Evolutionary conservation across 2,797 vertebrate species (phyloP).

Genomic region (Poecilia picta): DNA sequence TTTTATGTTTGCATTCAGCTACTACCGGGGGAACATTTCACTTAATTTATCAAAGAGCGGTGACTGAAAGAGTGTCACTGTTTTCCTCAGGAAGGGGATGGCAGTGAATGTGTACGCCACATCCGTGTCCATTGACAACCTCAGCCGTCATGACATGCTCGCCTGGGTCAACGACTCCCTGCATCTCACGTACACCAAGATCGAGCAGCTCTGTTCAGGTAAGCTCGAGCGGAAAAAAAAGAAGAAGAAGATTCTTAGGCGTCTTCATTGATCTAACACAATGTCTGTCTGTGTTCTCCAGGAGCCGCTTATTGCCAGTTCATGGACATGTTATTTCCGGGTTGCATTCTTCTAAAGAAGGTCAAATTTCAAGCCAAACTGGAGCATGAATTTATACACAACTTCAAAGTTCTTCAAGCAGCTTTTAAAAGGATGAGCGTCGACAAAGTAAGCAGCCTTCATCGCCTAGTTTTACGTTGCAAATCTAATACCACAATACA

Average conservation of each 20-base stretch:
- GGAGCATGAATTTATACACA: constrained; percentile 98
- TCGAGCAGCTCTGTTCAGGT: constrained; percentile 98
- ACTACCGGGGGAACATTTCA: neutral
- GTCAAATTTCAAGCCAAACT: constrained; percentile 98
- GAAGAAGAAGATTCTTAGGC: too few species aligned
- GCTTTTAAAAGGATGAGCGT: constrained; percentile 98
- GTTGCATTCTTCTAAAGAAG: constrained; percentile 95
- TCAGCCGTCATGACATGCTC: constrained; percentile 98
- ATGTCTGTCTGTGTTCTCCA: constrained; percentile 59
- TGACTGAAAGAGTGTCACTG: neutral
- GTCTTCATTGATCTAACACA: neutral
- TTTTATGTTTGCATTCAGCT: neutral
- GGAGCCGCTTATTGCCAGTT: constrained; percentile 98
- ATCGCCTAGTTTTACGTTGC: too few species aligned
- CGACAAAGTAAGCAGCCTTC: constrained; percentile 88
- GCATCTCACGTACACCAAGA: constrained; percentile 96
- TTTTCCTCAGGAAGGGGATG: constrained; percentile 83
- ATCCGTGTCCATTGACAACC: constrained; percentile 96
- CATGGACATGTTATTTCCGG: constrained; percentile 99
- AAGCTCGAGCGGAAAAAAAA: constrained; percentile 5
- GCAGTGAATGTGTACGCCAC: constrained; percentile 98
- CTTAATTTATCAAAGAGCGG: neutral
- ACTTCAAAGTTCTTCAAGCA: constrained; percentile 98
- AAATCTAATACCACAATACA: neutral
- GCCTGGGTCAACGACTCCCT: constrained; percentile 98